Percentiles rank a stretch among this genome's conserved stretches.
phyloP scores from a whole-genome alignment of 1,140 invertebrate species.

The Saccostrea echinata region DNA sequence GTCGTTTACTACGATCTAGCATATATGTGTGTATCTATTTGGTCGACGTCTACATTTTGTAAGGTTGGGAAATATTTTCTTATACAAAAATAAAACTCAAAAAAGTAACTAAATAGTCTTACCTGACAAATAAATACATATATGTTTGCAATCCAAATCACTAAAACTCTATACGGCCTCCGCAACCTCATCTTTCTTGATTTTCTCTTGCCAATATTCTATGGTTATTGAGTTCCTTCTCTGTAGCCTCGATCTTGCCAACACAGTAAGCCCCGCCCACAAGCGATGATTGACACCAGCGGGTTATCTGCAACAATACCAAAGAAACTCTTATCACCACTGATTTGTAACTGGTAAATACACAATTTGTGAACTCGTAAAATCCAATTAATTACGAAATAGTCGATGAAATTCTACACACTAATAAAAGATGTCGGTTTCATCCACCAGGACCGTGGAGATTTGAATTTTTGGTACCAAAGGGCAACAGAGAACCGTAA shows the following conservation, averaged over 20 bases:
- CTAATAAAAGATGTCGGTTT: neutral
- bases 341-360: constrained; percentile 46
- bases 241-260: constrained; percentile 59
- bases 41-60: constrained; percentile 4
- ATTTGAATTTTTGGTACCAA: neutral
- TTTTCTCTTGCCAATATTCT: constrained; percentile 54
- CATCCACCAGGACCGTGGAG: neutral
- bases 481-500: constrained; percentile 5
- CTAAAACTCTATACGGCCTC: constrained; percentile 51
- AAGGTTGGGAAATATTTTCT: neutral
- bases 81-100: neutral
- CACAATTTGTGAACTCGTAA: constrained; percentile 22
- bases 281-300: constrained; percentile 57
- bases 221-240: constrained; percentile 55
- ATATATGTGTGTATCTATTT: neutral
- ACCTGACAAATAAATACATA: constrained; percentile 53
- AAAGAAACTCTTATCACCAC: constrained; percentile 47
- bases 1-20: neutral
- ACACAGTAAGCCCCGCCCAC: constrained; percentile 54
- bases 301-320: constrained; percentile 50
- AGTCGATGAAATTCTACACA: neutral
- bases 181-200: constrained; percentile 57
- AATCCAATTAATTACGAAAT: constrained; percentile 40
- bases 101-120: constrained; percentile 42
- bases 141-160: constrained; percentile 53